Evolutionary conservation across 2,113 vertebrate genomes (phyloP).

Genomic region (Mola mola): DNA sequence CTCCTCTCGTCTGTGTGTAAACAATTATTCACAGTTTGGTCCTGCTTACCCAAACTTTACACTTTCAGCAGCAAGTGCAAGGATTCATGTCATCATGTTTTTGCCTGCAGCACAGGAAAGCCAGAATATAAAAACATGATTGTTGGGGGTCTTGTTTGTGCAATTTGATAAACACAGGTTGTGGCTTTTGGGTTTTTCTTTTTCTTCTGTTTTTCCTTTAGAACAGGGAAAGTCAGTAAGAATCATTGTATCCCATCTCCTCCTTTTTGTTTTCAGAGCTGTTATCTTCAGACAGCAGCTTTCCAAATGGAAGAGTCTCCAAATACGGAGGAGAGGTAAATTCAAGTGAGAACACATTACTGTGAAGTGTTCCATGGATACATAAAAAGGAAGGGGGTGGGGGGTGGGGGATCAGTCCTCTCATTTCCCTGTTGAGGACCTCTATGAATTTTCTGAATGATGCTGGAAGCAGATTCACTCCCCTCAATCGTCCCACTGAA

Average conservation of each 20-base stretch:
- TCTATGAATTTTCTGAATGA: slow-evolving; percentile 78
- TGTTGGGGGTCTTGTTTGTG: not conserved
- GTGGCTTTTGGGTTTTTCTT: too few species aligned
- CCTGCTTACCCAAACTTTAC: slow-evolving; percentile 25
- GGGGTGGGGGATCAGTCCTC: slow-evolving; percentile 43
- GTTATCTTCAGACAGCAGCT: slow-evolving; percentile 70
- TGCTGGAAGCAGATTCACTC: slow-evolving; percentile 70
- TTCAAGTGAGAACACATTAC: slow-evolving; percentile 69
- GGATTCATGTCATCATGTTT: slow-evolving; percentile 46
- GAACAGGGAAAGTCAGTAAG: too few species aligned
- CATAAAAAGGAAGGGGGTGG: slow-evolving; percentile 42
- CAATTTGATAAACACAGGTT: not conserved
- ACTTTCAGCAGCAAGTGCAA: slow-evolving; percentile 22
- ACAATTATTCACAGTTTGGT: slow-evolving; percentile 52
- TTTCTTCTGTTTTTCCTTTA: too few species aligned
- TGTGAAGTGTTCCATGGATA: slow-evolving; percentile 63
- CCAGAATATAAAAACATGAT: not conserved
- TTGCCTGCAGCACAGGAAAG: not conserved
- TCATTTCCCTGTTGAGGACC: slow-evolving; percentile 75
- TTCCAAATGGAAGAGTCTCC: slow-evolving; percentile 59
- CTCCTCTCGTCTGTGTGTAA: slow-evolving; percentile 40
- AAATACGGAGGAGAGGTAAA: slow-evolving; percentile 67
- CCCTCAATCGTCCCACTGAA: slow-evolving; percentile 64
- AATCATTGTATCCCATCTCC: slow-evolving; percentile 32
- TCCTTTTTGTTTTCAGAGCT: slow-evolving; percentile 42